Conservation (phyloP, 2,113 vertebrate species). For the Panthera uncia region DNA sequence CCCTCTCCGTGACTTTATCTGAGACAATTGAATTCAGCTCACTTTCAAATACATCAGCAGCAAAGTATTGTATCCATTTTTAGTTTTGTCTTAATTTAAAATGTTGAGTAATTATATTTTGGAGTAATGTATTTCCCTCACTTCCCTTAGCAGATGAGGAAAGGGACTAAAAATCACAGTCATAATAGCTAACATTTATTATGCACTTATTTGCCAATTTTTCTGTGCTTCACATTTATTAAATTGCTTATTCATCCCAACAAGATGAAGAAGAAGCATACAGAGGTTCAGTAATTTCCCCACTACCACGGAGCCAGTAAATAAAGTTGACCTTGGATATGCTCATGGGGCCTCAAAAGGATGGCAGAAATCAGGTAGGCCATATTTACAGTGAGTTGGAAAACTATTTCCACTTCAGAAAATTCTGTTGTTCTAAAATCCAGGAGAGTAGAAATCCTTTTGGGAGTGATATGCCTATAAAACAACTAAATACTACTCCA, state of each 20-base stretch:
- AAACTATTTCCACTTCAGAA: background rate
- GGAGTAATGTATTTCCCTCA: background rate
- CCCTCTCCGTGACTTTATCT: background rate
- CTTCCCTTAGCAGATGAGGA: background rate
- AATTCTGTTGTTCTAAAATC: background rate
- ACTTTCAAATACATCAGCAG: background rate
- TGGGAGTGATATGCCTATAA: background rate
- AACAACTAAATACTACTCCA: background rate
- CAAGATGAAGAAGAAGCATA: background rate
- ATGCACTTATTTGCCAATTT: background rate
- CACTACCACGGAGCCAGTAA: background rate
- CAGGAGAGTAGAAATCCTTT: background rate
- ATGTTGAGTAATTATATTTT: background rate
- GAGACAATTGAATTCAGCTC: background rate
- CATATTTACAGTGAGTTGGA: background rate
- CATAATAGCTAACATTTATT: background rate
- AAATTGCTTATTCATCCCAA: background rate
- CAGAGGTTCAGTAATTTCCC: background rate
- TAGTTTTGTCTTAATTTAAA: constrained; percentile 26
- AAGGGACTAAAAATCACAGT: background rate
- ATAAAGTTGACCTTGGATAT: background rate
- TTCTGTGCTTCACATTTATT: background rate
- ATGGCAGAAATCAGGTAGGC: background rate
- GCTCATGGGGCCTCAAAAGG: background rate
- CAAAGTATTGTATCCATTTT: background rate